Base-by-base conservation (phyloP, 2,797 vertebrate species). In the Jordanella pulchra region DNA sequence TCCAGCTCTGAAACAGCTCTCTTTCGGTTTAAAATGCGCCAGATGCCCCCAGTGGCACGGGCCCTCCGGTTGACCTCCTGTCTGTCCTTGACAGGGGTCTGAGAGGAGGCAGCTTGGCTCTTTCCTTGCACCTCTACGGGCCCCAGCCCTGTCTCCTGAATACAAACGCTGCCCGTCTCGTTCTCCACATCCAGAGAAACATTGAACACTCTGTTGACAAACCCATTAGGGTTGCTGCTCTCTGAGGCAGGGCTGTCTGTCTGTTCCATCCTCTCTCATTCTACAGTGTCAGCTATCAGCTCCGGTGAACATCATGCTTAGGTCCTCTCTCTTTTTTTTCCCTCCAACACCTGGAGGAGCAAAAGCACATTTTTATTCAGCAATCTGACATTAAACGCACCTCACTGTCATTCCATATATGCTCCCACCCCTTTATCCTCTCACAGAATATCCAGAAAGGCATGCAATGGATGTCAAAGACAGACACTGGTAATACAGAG, bases 21-120 rank as follows among this genome's bases (percentile, higher is more conserved):
- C 84, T 93, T 95, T 72, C 93, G 87, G 72, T 91, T 95, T 73
- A 98, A 90, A 51, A 97, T 97, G 90, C 95, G 97, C 96, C 96
- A 97, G 79, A 97, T 96, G 30, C 93, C 92, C 47, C 93, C 92
- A 2, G 72, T 92, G 67, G 94, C 92, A 73, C 94, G 95, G 50
- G 92, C 83, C 70, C 87, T 89, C 68, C 90, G 91, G 77, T 79
- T 91, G 69, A 93, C 92, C 88, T 94, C 93, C 71, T 87, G 87
- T 85, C 87, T 81, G 89, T 94, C 91, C 94, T 94, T 91, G 68
- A 32, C 88, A 80, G 89, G 78, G 70, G 21, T 88, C 84, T 35
- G 86, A 86, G 85, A 77, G 71, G 84, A 81, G 39, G 86, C 75
- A 68, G 79, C 78, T 60, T 87, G 77, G 66, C 85, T 81, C 66